A percentile compares a stretch with the other conserved stretches of the same genome.
phyloP scores from a whole-genome alignment of 1,140 invertebrate species.

The Calliopsis andreniformis region DNA sequence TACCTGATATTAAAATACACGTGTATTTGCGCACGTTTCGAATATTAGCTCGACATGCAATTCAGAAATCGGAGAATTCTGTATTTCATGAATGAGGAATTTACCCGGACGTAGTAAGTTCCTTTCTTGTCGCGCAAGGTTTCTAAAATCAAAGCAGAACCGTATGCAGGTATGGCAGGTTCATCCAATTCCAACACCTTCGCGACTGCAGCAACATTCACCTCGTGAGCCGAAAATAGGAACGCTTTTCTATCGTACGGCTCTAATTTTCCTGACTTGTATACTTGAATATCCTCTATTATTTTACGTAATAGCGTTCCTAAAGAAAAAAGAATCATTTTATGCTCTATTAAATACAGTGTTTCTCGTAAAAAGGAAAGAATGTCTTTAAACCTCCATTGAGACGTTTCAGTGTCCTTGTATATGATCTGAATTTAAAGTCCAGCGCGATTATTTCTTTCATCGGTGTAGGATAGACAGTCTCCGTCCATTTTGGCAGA shows the following conservation, averaged over 20 bases:
- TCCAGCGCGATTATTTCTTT: conserved; percentile 71
- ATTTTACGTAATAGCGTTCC: conserved; percentile 72
- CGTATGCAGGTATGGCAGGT: conserved; percentile 73
- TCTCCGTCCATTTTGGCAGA: conserved; percentile 73
- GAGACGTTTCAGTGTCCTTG: conserved; percentile 69
- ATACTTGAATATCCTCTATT: conserved; percentile 69
- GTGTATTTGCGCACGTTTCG: too few species aligned
- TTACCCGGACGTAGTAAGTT: conserved; percentile 71
- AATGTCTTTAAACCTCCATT: conserved; percentile 69
- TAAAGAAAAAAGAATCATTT: conserved; percentile 30
- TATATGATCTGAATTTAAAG: conserved; percentile 72
- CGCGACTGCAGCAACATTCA: conserved; percentile 71
- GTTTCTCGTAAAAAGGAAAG: not conserved
- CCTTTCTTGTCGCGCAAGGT: conserved; percentile 69
- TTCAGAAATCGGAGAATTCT: not conserved
- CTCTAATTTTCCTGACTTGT: conserved; percentile 56
- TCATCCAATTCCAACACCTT: conserved; percentile 70
- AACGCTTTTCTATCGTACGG: conserved; percentile 72
- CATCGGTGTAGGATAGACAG: conserved; percentile 74
- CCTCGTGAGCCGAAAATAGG: conserved; percentile 73
- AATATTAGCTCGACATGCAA: not conserved
- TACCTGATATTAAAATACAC: conserved; percentile 59
- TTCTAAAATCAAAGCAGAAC: conserved; percentile 75
- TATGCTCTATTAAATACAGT: not conserved
- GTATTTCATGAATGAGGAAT: not conserved